phyloP scores from a whole-genome alignment of 2,797 vertebrate genomes.

The Parambassis ranga region DNA sequence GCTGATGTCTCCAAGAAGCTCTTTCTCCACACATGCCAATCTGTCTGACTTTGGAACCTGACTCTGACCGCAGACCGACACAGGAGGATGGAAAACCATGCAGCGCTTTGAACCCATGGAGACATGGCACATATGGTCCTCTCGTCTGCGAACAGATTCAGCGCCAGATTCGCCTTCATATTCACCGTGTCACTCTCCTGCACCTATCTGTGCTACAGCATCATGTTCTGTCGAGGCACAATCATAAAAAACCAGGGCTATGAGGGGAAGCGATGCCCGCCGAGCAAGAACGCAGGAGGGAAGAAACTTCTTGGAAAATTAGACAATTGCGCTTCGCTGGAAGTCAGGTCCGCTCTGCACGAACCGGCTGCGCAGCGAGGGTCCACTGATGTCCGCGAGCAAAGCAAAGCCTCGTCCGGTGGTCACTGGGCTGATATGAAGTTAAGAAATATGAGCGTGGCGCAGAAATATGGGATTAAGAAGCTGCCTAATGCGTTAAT shows the following conservation, averaged over 20 bases:
- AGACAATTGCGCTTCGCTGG: constrained; percentile 77
- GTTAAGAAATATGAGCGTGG: constrained; percentile 73
- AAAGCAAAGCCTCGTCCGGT: constrained; percentile 49
- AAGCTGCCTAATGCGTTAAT: constrained; percentile 90
- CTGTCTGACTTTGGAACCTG: constrained; percentile 48
- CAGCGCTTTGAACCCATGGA: constrained; percentile 84
- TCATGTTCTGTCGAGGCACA: constrained; percentile 84
- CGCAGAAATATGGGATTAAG: constrained; percentile 84
- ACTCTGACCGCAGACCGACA: constrained; percentile 38
- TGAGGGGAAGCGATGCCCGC: constrained; percentile 79
- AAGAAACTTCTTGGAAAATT: constrained; percentile 90
- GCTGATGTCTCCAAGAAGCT: constrained; percentile 41
- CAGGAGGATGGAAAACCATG: constrained; percentile 77
- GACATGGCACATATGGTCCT: constrained; percentile 92
- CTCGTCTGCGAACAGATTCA: constrained; percentile 84
- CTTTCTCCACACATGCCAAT: constrained; percentile 30
- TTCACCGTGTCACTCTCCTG: constrained; percentile 92
- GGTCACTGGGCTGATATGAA: constrained; percentile 58
- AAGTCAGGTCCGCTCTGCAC: constrained; percentile 44
- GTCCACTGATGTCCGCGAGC: constrained; percentile 47
- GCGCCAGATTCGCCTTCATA: constrained; percentile 87
- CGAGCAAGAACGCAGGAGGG: constrained; percentile 71
- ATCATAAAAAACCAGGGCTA: constrained; percentile 80
- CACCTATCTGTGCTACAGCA: constrained; percentile 89
- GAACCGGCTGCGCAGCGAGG: constrained; percentile 46